A percentile compares a stretch with the other conserved stretches of the same genome.
Evolutionary conservation across 2,888 invertebrate genomes (phyloP).

Genomic region (Synergus japonicus): DNA sequence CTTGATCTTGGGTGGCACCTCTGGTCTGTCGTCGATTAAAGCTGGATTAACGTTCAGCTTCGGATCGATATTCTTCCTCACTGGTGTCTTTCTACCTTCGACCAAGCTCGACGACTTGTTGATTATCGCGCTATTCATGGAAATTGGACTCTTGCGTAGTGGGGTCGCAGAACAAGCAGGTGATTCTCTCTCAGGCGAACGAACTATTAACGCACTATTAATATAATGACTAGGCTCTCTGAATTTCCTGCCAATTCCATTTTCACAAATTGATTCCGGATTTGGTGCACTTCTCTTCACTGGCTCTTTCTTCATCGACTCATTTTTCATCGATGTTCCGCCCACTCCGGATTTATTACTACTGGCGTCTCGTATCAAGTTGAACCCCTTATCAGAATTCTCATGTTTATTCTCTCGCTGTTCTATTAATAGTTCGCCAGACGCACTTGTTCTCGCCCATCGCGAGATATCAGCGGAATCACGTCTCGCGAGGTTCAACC

Average conservation of each 20-base stretch:
- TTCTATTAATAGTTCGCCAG: slow-evolving; percentile 51
- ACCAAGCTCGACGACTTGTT: slow-evolving; percentile 61
- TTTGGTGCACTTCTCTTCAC: background rate
- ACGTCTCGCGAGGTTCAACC: slow-evolving; percentile 71
- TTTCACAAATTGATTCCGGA: background rate
- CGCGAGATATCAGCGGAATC: slow-evolving; percentile 54
- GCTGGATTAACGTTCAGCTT: slow-evolving; percentile 70
- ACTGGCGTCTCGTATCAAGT: slow-evolving; percentile 39
- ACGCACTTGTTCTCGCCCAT: slow-evolving; percentile 34
- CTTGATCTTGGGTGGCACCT: slow-evolving; percentile 62
- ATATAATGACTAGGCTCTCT: slow-evolving; percentile 47
- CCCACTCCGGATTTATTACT: slow-evolving; percentile 19
- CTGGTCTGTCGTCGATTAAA: slow-evolving; percentile 68
- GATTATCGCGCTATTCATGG: slow-evolving; percentile 70
- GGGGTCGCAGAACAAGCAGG: slow-evolving; percentile 58
- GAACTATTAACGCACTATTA: slow-evolving; percentile 55
- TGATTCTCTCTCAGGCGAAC: slow-evolving; percentile 48
- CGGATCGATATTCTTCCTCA: slow-evolving; percentile 56
- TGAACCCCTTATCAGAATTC: slow-evolving; percentile 29
- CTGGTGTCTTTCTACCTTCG: slow-evolving; percentile 57
- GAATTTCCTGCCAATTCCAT: background rate
- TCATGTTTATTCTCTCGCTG: slow-evolving; percentile 26
- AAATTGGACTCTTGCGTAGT: slow-evolving; percentile 66
- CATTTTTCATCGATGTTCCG: slow-evolving; percentile 7
- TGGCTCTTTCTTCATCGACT: slow-evolving; percentile 36